These are phyloP conservation scores for Dromaius novaehollandiae DNA, from an alignment of 2,113 vertebrate genomes.

Conservation along the genomic window DNA sequence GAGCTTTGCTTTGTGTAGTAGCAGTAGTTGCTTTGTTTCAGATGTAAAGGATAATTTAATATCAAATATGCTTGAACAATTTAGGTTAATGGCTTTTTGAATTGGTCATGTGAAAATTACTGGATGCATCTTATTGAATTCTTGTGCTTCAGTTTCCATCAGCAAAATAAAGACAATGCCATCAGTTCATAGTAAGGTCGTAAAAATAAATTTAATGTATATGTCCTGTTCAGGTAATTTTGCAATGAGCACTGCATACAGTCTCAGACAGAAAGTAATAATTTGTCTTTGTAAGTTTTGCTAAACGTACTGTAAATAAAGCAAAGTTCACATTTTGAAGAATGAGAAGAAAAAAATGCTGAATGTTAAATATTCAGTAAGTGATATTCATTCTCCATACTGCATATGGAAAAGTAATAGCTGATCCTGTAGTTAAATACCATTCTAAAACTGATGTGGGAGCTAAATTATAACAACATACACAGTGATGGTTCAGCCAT, in stretches of 20 bases:
- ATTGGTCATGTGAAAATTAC: not conserved
- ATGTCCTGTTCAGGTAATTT: not conserved
- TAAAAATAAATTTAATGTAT: not conserved
- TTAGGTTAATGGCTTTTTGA: not conserved
- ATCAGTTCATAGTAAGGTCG: not conserved
- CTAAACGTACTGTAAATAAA: not conserved
- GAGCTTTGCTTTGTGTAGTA: not conserved
- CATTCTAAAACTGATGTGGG: not conserved
- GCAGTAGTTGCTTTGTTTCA: not conserved
- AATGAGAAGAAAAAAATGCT: not conserved
- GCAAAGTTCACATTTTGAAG: not conserved
- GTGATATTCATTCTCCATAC: not conserved
- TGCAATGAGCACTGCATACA: not conserved
- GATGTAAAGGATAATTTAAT: not conserved
- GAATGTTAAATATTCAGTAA: not conserved
- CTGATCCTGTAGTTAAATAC: not conserved
- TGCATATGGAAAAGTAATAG: not conserved
- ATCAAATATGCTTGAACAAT: not conserved
- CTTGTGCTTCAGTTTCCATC: not conserved
- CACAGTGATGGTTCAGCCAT: not conserved
- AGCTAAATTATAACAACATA: not conserved
- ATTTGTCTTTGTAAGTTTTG: not conserved
- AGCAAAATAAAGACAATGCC: not conserved
- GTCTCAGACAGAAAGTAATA: not conserved
- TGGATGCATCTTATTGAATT: not conserved